Base-by-base conservation (phyloP, 1,140 invertebrate species). In the Trichonephila clavipes region DNA sequence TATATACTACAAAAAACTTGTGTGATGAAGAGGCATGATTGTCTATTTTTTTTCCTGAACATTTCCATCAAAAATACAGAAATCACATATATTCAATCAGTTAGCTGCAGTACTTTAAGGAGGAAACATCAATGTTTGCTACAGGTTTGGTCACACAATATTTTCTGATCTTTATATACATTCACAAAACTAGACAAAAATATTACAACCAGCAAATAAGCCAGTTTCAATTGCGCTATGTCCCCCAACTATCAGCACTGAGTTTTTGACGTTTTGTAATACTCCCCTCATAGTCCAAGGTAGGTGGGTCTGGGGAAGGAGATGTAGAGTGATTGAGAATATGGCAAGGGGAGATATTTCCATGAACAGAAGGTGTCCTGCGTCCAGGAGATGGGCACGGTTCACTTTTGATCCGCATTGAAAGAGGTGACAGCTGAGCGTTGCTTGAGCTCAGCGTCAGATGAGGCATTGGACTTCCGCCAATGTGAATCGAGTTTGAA, bases 351-450 rank as follows among this genome's bases (percentile, higher is more conserved):
- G 97, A 97, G 61, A 95, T 62, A 88, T 95, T 95, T 58, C 94
- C 94, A 66, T 88, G 87, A 19, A 89, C 59, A 40, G 95, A 95
- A 28, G 94, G 91, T 58, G 95, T 95, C 24, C 72, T 92, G 90
- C 64, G 94, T 64, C 88, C 85, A 18, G 94, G 95, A 44, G 93
- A 94, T 59, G 91, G 96, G 94, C 96, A 96, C 19, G 98, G 98
- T 96, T 99, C 98, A 95, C 98, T 98, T 96, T 99, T 99, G 95
- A 99, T 99, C 96, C 98, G 98, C 90, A 99, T 97, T 94, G 98
- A 97, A 95, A 97, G 96, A 16, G 98, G 98, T 94, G 98, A 98
- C 93, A 97, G 97, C 66, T 97, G 96, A 18, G 95, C 95, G 94
- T 97, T 98, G 95, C 97, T 98, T 95, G 98, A 98, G 95, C 98